Conservation (phyloP, 2,113 vertebrate species). For the Pan troglodytes region NHGRI_mPanTro3-v2.1_pri NC_086015.1:28660001-28660500, state of each 20-base stretch:
- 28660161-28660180: constrained; percentile 69
- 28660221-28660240: constrained; percentile 3
- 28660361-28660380: constrained; percentile 70
- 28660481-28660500: background rate
- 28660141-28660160: constrained; percentile 73
- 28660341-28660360: constrained; percentile 61
- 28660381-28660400: constrained; percentile 68
- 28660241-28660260: constrained; percentile 31
- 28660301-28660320: constrained; percentile 71
- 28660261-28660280: constrained; percentile 70
- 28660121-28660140: constrained; percentile 78
- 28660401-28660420: constrained; percentile 32
- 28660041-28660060: constrained; percentile 69
- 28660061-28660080: constrained; percentile 67
- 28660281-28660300: constrained; percentile 69
- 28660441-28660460: background rate
- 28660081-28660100: constrained; percentile 74
- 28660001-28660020: constrained; percentile 53
- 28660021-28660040: constrained; percentile 70
- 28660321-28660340: constrained; percentile 72
- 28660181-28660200: constrained; percentile 77
- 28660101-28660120: constrained; percentile 75
- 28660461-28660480: constrained; percentile 40
- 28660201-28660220: constrained; percentile 63
- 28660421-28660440: background rate